A percentile compares a stretch with the other conserved stretches of the same genome.
These are phyloP conservation scores for Mus caroli DNA, from an alignment of 2,797 vertebrate genomes.

Conservation along the genomic window DNA sequence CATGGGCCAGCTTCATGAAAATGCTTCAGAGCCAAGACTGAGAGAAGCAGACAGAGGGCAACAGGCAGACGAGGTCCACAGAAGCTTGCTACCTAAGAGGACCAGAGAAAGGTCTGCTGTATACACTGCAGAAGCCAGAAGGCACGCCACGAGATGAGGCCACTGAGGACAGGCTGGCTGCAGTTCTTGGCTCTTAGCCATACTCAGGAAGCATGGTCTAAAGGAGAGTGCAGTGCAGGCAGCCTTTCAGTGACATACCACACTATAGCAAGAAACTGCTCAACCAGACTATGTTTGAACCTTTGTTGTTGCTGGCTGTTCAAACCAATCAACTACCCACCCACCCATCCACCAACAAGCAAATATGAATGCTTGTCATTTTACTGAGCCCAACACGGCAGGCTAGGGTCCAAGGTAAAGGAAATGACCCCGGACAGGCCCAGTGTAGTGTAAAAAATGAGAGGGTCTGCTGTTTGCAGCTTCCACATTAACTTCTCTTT, in stretches of 20 bases:
- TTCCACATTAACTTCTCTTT: slow-evolving; percentile 38
- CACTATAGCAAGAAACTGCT: background rate
- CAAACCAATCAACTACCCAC: background rate
- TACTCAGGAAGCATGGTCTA: background rate
- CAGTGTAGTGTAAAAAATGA: background rate
- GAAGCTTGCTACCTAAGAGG: background rate
- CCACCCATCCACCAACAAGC: background rate
- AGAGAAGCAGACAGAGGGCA: slow-evolving; percentile 14
- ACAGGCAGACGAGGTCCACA: background rate
- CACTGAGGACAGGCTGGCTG: background rate
- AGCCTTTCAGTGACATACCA: background rate
- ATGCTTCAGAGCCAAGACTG: background rate
- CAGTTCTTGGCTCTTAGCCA: background rate
- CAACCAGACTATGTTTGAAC: slow-evolving; percentile 10
- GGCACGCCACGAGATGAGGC: background rate
- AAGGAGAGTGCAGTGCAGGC: background rate
- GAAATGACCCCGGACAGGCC: background rate
- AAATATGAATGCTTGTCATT: background rate
- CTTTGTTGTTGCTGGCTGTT: background rate
- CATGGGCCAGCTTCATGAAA: background rate
- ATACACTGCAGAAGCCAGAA: background rate
- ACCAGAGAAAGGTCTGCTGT: background rate
- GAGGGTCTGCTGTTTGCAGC: background rate
- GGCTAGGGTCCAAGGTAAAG: background rate
- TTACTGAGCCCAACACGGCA: background rate